Percentiles rank a stretch among this genome's conserved stretches.
Conservation (phyloP, 2,888 invertebrate species). For the Eupelmus urozonus region DNA sequence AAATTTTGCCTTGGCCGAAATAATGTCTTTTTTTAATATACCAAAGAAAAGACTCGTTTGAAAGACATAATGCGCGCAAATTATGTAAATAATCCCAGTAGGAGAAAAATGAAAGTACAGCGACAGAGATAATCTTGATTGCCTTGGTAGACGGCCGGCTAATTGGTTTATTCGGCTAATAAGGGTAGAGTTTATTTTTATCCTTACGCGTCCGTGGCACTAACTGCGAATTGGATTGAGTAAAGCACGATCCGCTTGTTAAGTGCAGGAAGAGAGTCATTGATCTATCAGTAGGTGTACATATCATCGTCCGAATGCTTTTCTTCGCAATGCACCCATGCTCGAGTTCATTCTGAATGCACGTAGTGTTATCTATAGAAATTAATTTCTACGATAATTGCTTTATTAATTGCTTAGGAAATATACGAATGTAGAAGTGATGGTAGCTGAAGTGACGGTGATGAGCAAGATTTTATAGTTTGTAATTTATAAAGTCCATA, state of each 20-base stretch:
- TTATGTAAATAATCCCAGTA: constrained; percentile 46
- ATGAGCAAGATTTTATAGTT: too few species aligned
- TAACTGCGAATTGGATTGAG: constrained; percentile 65
- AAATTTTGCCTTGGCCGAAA: background rate
- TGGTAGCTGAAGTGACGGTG: too few species aligned
- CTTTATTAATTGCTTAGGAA: too few species aligned
- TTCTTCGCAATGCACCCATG: too few species aligned
- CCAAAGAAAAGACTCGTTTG: background rate
- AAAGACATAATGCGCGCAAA: constrained; percentile 1
- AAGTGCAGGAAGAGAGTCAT: constrained; percentile 70
- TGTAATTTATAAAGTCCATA: too few species aligned
- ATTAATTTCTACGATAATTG: background rate
- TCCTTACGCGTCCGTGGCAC: constrained; percentile 61
- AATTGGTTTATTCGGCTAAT: constrained; percentile 67
- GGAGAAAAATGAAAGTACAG: constrained; percentile 44
- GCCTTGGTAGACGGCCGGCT: constrained; percentile 63
- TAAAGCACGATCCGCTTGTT: constrained; percentile 65
- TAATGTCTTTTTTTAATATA: too few species aligned
- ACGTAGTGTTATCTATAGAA: background rate
- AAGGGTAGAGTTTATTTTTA: constrained; percentile 65
- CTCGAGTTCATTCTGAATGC: too few species aligned
- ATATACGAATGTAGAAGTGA: too few species aligned
- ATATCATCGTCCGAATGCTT: constrained; percentile 42
- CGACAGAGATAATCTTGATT: constrained; percentile 58
- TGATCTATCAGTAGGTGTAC: constrained; percentile 65